Evolutionary conservation across 2,888 invertebrate genomes (phyloP).

Genomic region (Cheilosia vernalis): DNA sequence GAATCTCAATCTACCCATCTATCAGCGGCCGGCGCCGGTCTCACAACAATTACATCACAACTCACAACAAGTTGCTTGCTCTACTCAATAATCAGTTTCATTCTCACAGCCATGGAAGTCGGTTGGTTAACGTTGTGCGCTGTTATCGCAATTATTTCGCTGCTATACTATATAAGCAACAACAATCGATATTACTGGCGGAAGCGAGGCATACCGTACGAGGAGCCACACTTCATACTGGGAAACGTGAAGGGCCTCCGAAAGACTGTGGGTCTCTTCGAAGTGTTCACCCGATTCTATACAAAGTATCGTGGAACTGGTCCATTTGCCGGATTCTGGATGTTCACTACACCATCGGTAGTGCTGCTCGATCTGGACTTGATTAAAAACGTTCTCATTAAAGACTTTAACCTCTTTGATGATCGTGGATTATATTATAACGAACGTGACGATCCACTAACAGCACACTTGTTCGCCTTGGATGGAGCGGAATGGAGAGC

Average conservation of each 20-base stretch:
- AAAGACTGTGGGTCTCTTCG: constrained; percentile 24
- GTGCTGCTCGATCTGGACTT: constrained; percentile 67
- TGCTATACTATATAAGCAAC: constrained; percentile 36
- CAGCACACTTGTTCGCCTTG: constrained; percentile 77
- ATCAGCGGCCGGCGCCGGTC: neutral
- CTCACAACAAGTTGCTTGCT: neutral
- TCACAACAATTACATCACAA: neutral
- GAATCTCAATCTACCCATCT: neutral
- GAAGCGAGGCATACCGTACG: constrained; percentile 36
- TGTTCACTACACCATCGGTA: constrained; percentile 40
- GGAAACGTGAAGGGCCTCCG: constrained; percentile 57
- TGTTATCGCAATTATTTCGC: neutral
- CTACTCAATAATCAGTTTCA: neutral
- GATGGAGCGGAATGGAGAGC: constrained; percentile 82
- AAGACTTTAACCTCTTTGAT: constrained; percentile 77
- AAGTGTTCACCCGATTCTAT: constrained; percentile 45
- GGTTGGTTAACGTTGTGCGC: constrained; percentile 10
- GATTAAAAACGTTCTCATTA: constrained; percentile 65
- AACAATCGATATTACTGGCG: constrained; percentile 77
- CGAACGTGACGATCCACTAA: constrained; percentile 78
- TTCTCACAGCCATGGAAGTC: neutral
- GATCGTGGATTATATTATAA: constrained; percentile 77
- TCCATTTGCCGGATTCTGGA: constrained; percentile 54
- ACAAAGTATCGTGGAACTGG: constrained; percentile 25
- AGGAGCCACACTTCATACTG: constrained; percentile 43